Percentiles rank a stretch among this genome's conserved stretches.
Conservation (phyloP, 53 echinoderm and acorn worm species). For the Paracentrotus lividus region DNA sequence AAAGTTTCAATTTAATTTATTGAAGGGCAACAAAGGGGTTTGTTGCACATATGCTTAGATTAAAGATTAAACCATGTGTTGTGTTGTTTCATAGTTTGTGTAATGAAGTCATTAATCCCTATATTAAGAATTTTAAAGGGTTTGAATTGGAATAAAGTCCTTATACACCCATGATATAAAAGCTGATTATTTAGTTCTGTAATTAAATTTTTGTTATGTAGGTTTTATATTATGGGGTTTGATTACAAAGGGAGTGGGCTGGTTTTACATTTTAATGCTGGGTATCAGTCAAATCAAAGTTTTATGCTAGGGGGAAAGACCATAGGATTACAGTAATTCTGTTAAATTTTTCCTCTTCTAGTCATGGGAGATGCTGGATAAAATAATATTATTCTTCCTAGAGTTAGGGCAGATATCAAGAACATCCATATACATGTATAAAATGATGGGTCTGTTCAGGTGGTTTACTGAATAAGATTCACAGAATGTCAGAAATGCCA, state of each 20-base stretch:
- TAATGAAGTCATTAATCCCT: not conserved
- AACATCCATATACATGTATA: not conserved
- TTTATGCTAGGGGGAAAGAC: no score
- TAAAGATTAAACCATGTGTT: conserved; percentile 28
- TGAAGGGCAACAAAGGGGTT: not conserved
- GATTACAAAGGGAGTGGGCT: no score
- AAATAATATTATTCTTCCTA: not conserved
- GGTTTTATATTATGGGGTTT: not conserved
- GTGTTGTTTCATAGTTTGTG: not conserved
- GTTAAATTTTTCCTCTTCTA: no score
- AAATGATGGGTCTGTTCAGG: not conserved
- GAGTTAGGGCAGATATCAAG: not conserved
- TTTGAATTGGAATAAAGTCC: not conserved
- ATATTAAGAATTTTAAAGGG: not conserved
- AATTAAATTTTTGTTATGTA: not conserved
- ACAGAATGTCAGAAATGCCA: no score
- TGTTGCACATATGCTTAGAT: not conserved
- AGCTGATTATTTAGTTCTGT: not conserved
- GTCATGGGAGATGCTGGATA: not conserved
- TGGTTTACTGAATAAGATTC: not conserved
- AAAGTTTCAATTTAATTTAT: not conserved
- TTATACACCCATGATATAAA: not conserved
- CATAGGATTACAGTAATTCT: no score
- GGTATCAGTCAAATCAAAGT: no score
- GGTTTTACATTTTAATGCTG: not conserved